Conservation (phyloP, 2,888 invertebrate species). For the Drosophila sordidapex region DNA sequence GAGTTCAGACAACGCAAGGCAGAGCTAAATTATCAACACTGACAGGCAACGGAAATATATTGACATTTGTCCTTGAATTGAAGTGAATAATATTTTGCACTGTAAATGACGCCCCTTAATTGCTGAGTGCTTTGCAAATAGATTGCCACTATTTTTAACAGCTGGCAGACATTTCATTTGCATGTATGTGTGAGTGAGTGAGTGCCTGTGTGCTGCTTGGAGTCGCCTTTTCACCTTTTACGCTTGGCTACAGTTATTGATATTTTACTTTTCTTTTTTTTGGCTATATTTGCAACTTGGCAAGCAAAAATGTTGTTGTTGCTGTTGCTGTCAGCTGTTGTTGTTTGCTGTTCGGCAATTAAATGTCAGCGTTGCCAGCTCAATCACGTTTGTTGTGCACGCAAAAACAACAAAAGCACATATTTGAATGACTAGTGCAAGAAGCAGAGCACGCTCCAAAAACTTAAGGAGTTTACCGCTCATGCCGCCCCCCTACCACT, state of each 20-base stretch:
- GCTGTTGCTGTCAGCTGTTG: slow-evolving; percentile 33
- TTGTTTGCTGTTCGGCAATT: slow-evolving; percentile 16
- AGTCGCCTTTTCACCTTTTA: slow-evolving; percentile 32
- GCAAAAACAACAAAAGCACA: slow-evolving; percentile 12
- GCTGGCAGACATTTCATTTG: slow-evolving; percentile 32
- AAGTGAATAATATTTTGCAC: slow-evolving; percentile 64
- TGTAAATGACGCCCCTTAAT: slow-evolving; percentile 8
- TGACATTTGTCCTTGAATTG: slow-evolving; percentile 63
- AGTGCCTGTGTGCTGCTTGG: slow-evolving; percentile 17
- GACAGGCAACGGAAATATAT: slow-evolving; percentile 15
- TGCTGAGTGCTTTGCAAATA: slow-evolving; percentile 54
- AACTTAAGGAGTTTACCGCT: slow-evolving; percentile 40
- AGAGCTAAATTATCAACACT: not conserved
- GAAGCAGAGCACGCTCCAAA: slow-evolving; percentile 11
- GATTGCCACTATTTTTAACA: slow-evolving; percentile 27
- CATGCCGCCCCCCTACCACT: not conserved
- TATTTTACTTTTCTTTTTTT: slow-evolving; percentile 24
- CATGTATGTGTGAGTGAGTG: slow-evolving; percentile 21
- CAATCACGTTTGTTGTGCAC: slow-evolving; percentile 5
- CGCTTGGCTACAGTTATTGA: slow-evolving; percentile 50
- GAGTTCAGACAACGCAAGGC: slow-evolving; percentile 52
- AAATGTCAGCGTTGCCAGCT: slow-evolving; percentile 32
- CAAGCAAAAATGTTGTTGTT: slow-evolving; percentile 45
- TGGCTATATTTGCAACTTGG: slow-evolving; percentile 55
- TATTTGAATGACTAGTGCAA: slow-evolving; percentile 39